phyloP scores from a whole-genome alignment of 2,797 vertebrate genomes.

The Echiichthys vipera region DNA sequence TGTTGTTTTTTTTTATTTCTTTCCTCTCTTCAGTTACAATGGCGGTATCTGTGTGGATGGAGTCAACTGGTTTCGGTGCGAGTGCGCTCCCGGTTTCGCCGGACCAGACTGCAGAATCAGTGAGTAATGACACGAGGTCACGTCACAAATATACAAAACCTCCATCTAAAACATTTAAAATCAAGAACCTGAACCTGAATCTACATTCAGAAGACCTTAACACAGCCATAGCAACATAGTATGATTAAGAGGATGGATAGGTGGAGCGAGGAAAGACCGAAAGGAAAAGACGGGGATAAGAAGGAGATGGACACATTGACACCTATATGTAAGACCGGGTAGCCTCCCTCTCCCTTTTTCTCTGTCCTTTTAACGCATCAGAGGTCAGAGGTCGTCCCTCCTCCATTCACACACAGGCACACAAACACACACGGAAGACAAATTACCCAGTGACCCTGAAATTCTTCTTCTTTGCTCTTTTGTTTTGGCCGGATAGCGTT shows the following conservation, averaged over 20 bases:
- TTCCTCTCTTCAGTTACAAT: constrained; percentile 88
- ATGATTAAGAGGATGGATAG: constrained; percentile 33
- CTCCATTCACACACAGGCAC: constrained; percentile 75
- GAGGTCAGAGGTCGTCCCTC: constrained; percentile 79
- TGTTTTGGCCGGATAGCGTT: constrained; percentile 63
- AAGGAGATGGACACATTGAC: constrained; percentile 65
- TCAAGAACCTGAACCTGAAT: not conserved
- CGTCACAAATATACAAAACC: not conserved
- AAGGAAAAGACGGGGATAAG: not conserved
- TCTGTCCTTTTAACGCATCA: constrained; percentile 57
- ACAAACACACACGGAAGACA: constrained; percentile 78
- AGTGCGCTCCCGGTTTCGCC: constrained; percentile 95
- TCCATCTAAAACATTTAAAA: not conserved
- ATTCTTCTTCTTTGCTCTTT: constrained; percentile 74
- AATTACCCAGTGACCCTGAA: constrained; percentile 83
- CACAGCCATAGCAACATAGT: constrained; percentile 6
- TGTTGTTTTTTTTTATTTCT: constrained; percentile 45
- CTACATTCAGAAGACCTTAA: not conserved
- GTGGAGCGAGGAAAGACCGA: not conserved
- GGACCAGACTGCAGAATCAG: constrained; percentile 99
- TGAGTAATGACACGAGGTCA: constrained; percentile 81
- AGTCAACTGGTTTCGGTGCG: constrained; percentile 98
- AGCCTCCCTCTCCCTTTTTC: constrained; percentile 58
- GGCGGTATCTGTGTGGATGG: constrained; percentile 97
- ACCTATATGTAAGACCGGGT: constrained; percentile 63